Evolutionary conservation across 2,888 invertebrate species (phyloP), one percentile per base, ranked within the genome.

Genomic region (Cecidostiba fungosa): DNA sequence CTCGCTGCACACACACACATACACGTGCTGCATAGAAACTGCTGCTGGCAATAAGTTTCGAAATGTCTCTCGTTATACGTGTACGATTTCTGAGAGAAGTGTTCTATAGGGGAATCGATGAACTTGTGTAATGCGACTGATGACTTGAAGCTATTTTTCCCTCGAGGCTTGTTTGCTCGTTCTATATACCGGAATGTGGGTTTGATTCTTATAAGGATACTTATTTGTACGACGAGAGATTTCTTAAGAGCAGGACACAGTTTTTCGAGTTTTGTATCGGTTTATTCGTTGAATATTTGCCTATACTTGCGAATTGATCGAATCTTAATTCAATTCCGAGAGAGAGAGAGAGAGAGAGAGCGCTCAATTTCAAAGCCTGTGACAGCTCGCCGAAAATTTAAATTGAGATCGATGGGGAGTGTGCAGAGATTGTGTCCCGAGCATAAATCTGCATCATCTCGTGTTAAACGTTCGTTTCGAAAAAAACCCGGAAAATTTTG

Each of bases 371-470:
- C 16, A n/a, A 54, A 54, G n/a, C 16, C 54, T n/a, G n/a, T n/a
- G 19, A 5, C n/a, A n/a, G 19, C 54, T 16, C 54, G 4, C 54
- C 54, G 54, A 54, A 54, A 62, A 62, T 62, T 62, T 26, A 23
- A 62, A 62, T 62, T 62, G 23, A 62, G 12, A 62, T 62, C 62
- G 62, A 62, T 62, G 12, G 23, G 23, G 23, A 5, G 2, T n/a
- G 59, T 43, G 10, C 19, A 16, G 47, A 19, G 50, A 14, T 14
- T 50, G 16, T 50, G 50, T 50, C 19, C 19, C 50, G 50, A 14
- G 19, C 50, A 54, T 54, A 54, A 54, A 54, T 54, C 54, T n/a
- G n/a, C 54, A n/a, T 54, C 54, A 54, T 54, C n/a, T 54, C 54
- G 16, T 3, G n/a, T 16, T 54, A 3, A 54, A n/a, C 3, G 6